These are phyloP conservation scores for Simalia tracyae DNA, from an alignment of 2,797 vertebrate genomes.

Conservation along the genomic window DNA sequence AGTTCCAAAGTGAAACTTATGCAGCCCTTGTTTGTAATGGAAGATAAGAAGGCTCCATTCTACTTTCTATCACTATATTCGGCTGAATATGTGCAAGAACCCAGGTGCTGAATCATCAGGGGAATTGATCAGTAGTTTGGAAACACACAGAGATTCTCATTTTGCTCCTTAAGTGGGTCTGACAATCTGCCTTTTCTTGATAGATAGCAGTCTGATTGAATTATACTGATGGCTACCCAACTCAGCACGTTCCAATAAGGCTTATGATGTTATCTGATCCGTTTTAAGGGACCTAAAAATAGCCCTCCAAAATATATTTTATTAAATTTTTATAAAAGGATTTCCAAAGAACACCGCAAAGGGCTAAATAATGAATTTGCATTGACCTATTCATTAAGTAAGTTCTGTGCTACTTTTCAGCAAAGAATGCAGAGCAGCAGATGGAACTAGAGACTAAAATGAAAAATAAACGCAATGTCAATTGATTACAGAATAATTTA, in stretches of 20 bases:
- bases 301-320: not conserved
- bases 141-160: not conserved
- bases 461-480: not conserved
- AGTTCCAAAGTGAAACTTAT: not conserved
- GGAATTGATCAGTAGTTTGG: not conserved
- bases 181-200: not conserved
- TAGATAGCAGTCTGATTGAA: not conserved
- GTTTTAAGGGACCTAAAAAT: not conserved
- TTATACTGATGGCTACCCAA: not conserved
- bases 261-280: not conserved
- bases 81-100: not conserved
- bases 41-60: not conserved
- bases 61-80: not conserved
- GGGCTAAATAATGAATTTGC: not conserved
- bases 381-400: not conserved
- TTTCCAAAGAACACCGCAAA: not conserved
- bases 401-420: not conserved
- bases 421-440: not conserved
- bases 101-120: not conserved
- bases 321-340: not conserved
- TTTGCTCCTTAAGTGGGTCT: not conserved
- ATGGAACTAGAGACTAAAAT: not conserved
- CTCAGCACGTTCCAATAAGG: not conserved
- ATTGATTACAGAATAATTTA: not conserved
- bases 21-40: not conserved